Percentiles rank a stretch among this genome's conserved stretches.
phyloP scores from a whole-genome alignment of 1,140 invertebrate species.

The Mercenaria mercenaria region DNA sequence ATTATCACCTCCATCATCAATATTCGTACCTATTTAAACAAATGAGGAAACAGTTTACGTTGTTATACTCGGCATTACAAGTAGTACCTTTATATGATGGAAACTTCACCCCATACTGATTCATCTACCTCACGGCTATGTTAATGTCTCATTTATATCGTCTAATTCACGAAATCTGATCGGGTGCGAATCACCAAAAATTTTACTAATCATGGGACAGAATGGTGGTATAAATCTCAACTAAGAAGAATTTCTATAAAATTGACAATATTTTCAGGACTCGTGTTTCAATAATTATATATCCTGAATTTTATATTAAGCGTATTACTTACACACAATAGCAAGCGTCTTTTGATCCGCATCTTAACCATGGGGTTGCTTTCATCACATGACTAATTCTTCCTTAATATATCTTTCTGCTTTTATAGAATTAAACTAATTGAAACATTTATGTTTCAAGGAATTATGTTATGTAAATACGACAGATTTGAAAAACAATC shows the following conservation, averaged over 20 bases:
- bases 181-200: slow-evolving; percentile 53
- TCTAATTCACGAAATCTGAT: slow-evolving; percentile 50
- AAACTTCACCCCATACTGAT: slow-evolving; percentile 11
- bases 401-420: not conserved
- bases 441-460: not conserved
- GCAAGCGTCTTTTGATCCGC: slow-evolving; percentile 22
- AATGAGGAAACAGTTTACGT: no score
- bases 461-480: no score
- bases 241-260: slow-evolving; percentile 48
- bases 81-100: not conserved
- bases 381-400: slow-evolving; percentile 34
- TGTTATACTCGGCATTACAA: no score
- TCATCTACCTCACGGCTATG: not conserved
- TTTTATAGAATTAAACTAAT: not conserved
- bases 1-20: no score
- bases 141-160: slow-evolving; percentile 45
- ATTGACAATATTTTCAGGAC: slow-evolving; percentile 28
- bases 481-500: no score
- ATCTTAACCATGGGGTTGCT: not conserved
- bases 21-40: no score
- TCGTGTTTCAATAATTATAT: slow-evolving; percentile 52
- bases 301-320: slow-evolving; percentile 45
- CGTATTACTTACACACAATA: slow-evolving; percentile 43
- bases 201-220: slow-evolving; percentile 57
- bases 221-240: slow-evolving; percentile 35